A percentile compares a stretch with the other conserved stretches of the same genome.
These are phyloP conservation scores for Struthidea cinerea DNA, from an alignment of 2,113 vertebrate genomes.

Conservation along the genomic window DNA sequence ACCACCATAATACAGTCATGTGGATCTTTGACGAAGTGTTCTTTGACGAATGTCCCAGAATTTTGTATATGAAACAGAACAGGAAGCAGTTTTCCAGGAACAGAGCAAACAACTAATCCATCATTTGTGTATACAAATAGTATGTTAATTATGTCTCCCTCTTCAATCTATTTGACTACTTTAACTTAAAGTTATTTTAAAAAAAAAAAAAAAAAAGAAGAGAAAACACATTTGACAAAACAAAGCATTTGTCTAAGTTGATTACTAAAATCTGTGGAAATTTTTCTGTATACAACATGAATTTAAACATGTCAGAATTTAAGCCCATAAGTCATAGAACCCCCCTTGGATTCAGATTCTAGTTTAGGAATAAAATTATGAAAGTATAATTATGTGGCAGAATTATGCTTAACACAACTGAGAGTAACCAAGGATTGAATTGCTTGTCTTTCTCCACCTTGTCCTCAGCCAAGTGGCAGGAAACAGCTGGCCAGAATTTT, in stretches of 20 bases:
- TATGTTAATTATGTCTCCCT: neutral
- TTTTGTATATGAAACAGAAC: neutral
- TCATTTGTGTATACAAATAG: neutral
- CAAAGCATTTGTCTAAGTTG: neutral
- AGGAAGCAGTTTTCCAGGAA: neutral
- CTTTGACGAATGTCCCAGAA: neutral
- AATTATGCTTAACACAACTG: constrained; percentile 70
- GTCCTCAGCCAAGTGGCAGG: constrained; percentile 81
- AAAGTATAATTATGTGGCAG: constrained; percentile 70
- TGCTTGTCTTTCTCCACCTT: constrained; percentile 83
- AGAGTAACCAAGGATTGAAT: constrained; percentile 74
- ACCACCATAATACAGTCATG: neutral
- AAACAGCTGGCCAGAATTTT: constrained; percentile 91
- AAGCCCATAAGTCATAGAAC: neutral
- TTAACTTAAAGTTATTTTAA: neutral
- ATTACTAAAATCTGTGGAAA: neutral
- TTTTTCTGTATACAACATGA: neutral
- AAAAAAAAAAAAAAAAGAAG: neutral
- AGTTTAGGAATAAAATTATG: constrained; percentile 61
- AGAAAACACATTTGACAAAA: neutral
- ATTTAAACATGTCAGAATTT: neutral
- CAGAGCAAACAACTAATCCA: neutral
- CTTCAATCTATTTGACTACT: neutral
- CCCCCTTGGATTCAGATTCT: constrained; percentile 45
- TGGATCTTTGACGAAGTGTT: neutral